Base-by-base conservation (phyloP, 2,888 invertebrate genomes). In the Clanis bilineata region DNA sequence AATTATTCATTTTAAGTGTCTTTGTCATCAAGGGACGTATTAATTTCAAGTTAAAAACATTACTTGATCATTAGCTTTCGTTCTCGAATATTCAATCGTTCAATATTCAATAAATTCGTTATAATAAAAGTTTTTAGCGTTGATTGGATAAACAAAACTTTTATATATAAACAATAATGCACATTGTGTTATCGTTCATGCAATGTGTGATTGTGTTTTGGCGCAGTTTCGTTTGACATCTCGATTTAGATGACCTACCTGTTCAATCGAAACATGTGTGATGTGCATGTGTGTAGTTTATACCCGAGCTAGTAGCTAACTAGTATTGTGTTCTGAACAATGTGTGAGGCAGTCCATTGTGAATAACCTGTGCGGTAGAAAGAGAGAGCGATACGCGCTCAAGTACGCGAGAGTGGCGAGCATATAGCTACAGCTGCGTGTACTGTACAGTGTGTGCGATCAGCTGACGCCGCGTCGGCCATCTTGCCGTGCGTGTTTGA, bases 391-490 rank as follows among this genome's bases (percentile, higher is more conserved):
- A 82, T 81, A 87, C 77, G 69, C 66, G 66, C 64, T 68, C 66
- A 65, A 65, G 69, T 71, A 64, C 62, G 73, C 58, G 71, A 69
- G 73, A 66, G 64, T 70, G 66, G 66, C 65, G 64, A 64, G 67
- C 67, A 64, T 67, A 70, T 73, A 39, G 66, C 71, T 74, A 82
- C 86, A 88, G 85, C 86, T 88, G 88, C 85, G 82, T 32, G 28
- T 51, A 51, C 76, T 84, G 86, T 83, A 41, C 28, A 32, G 88
- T 86, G 84, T 82, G 89, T 85, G 85, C 88, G 77, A 91, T 91
- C 92, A 92, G 92, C 92, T 92, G 92, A 90, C 88, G 86, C 73
- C 69, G 77, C 79, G 83, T 79, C 89, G 78, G 91, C 91, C 91
- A 92, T 92, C 87, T 92, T 92, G 86, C 83, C 75, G 79, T 86